Percentiles rank a stretch among this genome's conserved stretches.
Conservation (phyloP, 1,140 invertebrate genomes). For the Caenorhabditis brenneri region DNA sequence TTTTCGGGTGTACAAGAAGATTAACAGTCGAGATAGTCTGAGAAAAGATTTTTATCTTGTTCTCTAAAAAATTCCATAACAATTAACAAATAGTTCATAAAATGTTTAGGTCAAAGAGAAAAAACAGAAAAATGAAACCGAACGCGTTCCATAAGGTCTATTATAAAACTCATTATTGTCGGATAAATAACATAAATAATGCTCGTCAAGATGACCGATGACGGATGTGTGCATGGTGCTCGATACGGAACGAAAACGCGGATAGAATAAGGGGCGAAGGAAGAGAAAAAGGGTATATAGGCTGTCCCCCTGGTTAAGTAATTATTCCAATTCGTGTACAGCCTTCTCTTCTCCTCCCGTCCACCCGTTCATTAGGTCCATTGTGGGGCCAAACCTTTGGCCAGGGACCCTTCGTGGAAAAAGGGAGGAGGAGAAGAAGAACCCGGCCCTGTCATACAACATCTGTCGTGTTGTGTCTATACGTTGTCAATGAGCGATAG, state of each 20-base stretch:
- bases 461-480: constrained; percentile 37
- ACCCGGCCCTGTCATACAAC: constrained; percentile 31
- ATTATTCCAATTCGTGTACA: constrained; percentile 37
- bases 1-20: too few relatives aligned
- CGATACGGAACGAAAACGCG: background rate
- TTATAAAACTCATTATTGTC: background rate
- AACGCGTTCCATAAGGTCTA: background rate
- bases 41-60: background rate
- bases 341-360: background rate
- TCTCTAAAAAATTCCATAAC: background rate
- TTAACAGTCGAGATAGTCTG: too few relatives aligned
- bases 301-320: constrained; percentile 30
- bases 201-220: constrained; percentile 24
- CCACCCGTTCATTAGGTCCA: constrained; percentile 33
- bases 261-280: background rate
- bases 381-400: constrained; percentile 15
- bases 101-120: background rate
- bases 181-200: constrained; percentile 31
- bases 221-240: constrained; percentile 14
- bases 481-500: constrained; percentile 36
- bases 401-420: background rate
- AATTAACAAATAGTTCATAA: background rate
- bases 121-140: too few relatives aligned
- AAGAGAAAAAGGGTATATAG: background rate
- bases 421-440: background rate